These are phyloP conservation scores for Chironomus tepperi DNA, from an alignment of 1,140 invertebrate genomes.

Conservation along the genomic window DNA sequence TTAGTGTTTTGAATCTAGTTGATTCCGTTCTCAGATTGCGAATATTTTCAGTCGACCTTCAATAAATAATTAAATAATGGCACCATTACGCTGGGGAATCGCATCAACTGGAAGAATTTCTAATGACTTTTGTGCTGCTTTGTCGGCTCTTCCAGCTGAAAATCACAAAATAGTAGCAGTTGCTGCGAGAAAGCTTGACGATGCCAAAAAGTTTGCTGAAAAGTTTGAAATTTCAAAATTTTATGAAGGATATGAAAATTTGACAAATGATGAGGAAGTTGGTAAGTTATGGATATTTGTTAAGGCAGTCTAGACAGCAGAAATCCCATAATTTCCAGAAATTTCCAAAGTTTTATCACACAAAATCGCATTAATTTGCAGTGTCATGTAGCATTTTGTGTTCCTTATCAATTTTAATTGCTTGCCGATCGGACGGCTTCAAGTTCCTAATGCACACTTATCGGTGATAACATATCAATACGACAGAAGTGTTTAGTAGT, in stretches of 20 bases:
- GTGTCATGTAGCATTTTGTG: too few species aligned
- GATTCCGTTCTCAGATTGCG: too few species aligned
- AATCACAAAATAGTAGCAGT: constrained; percentile 64
- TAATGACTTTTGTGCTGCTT: constrained; percentile 67
- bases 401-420: too few species aligned
- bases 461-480: too few species aligned
- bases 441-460: too few species aligned
- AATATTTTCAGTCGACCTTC: too few species aligned
- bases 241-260: constrained; percentile 61
- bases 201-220: constrained; percentile 60
- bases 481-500: too few species aligned
- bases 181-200: constrained; percentile 54
- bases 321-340: constrained; percentile 30
- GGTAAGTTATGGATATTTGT: constrained; percentile 47
- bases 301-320: background rate
- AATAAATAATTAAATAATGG: too few species aligned
- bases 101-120: constrained; percentile 64
- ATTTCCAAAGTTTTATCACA: background rate
- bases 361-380: background rate
- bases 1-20: too few species aligned
- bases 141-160: constrained; percentile 49
- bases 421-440: too few species aligned
- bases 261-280: constrained; percentile 59
- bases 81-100: constrained; percentile 59
- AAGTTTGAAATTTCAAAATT: constrained; percentile 53